Evolutionary conservation across 2,888 invertebrate species (phyloP), one percentile per base, ranked within the genome.

Genomic region (Caradrina kadenii): DNA sequence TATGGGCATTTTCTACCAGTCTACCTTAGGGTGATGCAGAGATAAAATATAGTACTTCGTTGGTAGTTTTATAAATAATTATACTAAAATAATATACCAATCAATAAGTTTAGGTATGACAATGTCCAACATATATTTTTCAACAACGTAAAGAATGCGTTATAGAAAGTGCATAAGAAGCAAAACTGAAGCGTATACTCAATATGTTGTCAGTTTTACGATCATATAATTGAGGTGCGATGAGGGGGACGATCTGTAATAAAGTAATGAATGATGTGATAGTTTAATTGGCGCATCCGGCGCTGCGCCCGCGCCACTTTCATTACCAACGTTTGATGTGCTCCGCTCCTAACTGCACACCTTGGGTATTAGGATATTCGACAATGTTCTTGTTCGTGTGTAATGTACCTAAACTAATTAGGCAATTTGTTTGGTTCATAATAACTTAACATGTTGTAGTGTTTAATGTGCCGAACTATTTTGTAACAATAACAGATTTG

Each of bases 241-340:
- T 81, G 87, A 88, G 86, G 88, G 86, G 88, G 84, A 83, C 81
- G 81, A 80, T 82, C 80, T 81, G 87, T 89, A 90, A 93, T 94
- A 93, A 93, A 92, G 85, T 91, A 89, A 93, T 93, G 90, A 92
- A 90, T 91, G 90, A 93, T 93, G 91, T 92, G 93, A 93, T 92
- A 88, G 88, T 87, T 88, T 93, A 93, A 94, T 93, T 91, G 91
- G 87, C 83, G 85, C 90, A 93, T 93, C 93, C 93, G 92, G 91
- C 83, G 82, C 75, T 85, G 81, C 79, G 86, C 87, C 86, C 21
- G 73, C 65, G 69, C 87, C 79, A 84, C 85, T 87, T 89, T 90
- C 87, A 88, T 89, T 90, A 89, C 58, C 55, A 59, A 73, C 83
- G 87, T 92, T 92, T 92, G 92, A 92, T 89, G 91, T 90, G 83